Evolutionary conservation across 2,797 vertebrate species (phyloP).

Genomic region (Gorsachius magnificus): DNA sequence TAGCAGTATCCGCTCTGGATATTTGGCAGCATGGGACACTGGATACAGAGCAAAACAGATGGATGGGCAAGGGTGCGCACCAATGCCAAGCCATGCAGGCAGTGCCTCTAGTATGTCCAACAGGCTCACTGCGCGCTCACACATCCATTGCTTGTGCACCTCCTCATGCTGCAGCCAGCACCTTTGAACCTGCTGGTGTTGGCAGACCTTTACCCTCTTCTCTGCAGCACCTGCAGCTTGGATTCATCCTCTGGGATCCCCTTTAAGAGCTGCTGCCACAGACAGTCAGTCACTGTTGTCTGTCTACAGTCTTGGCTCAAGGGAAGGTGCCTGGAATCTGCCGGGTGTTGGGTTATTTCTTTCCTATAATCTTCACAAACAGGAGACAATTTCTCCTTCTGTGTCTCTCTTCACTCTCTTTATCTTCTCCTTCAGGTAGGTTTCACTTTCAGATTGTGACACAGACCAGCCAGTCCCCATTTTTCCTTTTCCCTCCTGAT

Average conservation of each 20-base stretch:
- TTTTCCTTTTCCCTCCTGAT: not conserved
- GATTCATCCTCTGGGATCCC: not conserved
- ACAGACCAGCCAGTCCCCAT: not conserved
- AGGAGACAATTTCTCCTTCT: not conserved
- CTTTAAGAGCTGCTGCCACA: not conserved
- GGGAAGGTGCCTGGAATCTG: not conserved
- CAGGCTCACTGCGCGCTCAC: not conserved
- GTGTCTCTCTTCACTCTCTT: not conserved
- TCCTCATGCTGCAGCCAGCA: not conserved
- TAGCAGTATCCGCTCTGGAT: not conserved
- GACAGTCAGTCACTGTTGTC: not conserved
- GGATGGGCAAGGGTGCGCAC: rapidly evolving
- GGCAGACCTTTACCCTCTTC: not conserved
- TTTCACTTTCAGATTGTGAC: not conserved
- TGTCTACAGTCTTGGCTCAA: not conserved
- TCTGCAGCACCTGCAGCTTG: not conserved
- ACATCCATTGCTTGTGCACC: not conserved
- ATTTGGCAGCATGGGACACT: not conserved
- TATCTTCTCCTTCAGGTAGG: not conserved
- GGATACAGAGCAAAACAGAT: not conserved
- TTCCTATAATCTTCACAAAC: not conserved
- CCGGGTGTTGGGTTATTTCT: not conserved
- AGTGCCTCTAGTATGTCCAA: rapidly evolving
- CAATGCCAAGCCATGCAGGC: not conserved
- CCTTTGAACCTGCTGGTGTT: not conserved